Evolutionary conservation across 2,888 invertebrate genomes (phyloP).

Genomic region (Pollenia labialis): DNA sequence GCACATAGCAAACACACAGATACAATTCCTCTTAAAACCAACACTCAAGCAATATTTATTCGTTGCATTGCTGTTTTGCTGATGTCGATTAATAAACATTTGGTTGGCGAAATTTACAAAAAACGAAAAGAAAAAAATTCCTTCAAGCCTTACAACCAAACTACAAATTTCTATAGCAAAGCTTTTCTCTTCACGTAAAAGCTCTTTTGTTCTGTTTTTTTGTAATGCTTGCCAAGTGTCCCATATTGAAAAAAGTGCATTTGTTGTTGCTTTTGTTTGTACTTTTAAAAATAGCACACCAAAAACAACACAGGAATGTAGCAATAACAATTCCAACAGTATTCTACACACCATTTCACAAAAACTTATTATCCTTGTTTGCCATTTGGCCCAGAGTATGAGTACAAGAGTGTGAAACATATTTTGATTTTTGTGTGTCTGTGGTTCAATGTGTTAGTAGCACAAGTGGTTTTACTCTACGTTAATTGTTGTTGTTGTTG

Average conservation of each 20-base stretch:
- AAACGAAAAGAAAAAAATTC: not conserved
- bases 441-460: conserved; percentile 73
- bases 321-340: conserved; percentile 3
- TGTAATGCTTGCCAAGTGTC: conserved; percentile 8
- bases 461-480: conserved; percentile 69
- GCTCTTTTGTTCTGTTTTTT: conserved; percentile 31
- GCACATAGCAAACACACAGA: conserved; percentile 2
- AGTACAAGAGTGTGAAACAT: not conserved
- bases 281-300: conserved; percentile 52
- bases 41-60: conserved; percentile 29
- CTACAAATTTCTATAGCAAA: conserved; percentile 32
- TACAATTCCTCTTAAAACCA: not conserved
- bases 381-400: conserved; percentile 14
- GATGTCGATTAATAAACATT: not conserved
- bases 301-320: conserved; percentile 32
- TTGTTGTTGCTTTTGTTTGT: conserved; percentile 47
- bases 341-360: conserved; percentile 35
- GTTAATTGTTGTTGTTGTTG: conserved; percentile 34
- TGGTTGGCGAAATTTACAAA: not conserved
- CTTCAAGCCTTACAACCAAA: conserved; percentile 31
- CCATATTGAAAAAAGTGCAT: conserved; percentile 24
- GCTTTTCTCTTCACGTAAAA: conserved; percentile 63
- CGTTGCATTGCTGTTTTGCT: conserved; percentile 57
- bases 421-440: conserved; percentile 69
- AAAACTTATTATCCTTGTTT: conserved; percentile 63